Percentiles rank a stretch among this genome's conserved stretches.
phyloP scores from a whole-genome alignment of 2,113 vertebrate genomes.

The Caretta caretta region DNA sequence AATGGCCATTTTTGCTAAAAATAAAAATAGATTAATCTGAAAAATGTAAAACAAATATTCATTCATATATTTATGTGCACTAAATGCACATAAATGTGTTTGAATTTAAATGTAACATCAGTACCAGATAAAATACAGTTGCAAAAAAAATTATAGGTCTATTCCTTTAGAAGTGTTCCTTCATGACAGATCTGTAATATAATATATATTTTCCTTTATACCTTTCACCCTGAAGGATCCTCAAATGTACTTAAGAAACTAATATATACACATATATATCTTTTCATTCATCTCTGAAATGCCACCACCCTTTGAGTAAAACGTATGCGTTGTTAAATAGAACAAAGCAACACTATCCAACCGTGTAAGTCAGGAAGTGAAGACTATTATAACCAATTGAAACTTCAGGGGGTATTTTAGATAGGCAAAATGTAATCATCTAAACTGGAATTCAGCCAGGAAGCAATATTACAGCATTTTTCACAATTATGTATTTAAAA shows the following conservation, averaged over 20 bases:
- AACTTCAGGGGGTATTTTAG: background rate
- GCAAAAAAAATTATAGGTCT: background rate
- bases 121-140: background rate
- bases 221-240: background rate
- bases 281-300: background rate
- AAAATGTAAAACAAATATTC: background rate
- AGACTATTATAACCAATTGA: background rate
- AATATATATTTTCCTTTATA: background rate
- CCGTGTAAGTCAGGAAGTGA: background rate
- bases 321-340: background rate
- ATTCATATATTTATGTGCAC: background rate
- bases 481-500: background rate
- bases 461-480: background rate
- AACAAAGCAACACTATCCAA: background rate
- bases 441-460: background rate
- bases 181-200: background rate
- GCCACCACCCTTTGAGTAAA: background rate
- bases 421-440: background rate
- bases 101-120: background rate
- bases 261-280: background rate
- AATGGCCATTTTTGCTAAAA: background rate
- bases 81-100: background rate
- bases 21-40: background rate
- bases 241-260: background rate
- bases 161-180: background rate